Base-by-base conservation (phyloP, 2,797 vertebrate species). In the Danionella dracula region DNA sequence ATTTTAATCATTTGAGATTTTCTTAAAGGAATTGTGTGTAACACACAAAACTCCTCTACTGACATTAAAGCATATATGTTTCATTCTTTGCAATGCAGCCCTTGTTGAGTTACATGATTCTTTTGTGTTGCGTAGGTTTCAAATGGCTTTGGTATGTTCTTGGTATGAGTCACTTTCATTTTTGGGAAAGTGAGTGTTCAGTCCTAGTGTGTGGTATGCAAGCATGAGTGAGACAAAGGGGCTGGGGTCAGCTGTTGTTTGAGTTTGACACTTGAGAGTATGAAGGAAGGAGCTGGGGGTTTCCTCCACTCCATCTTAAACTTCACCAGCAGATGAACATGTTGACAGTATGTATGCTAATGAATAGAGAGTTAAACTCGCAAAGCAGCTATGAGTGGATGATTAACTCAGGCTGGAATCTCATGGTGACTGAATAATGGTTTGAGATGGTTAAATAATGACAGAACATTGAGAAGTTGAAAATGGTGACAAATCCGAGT, bases 151-250 rank as follows among this genome's bases (percentile, higher is more conserved):
- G 23, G 23, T 27, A 27, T 27, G 3, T 27, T 3, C 23, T 3
- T 3, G 23, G n/a, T n/a, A n/a, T 27, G 23, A 3, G 3, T 27
- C 6, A 27, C 23, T 27, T 27, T 27, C 23, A 27, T 27, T 27
- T 27, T 27, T 27, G 23, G 8, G 32, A 8, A 9, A 1, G n/a
- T n/a, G 29, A 9, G 6, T 10, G 23, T 27, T 35, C 32, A 1
- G 6, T 46, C 12, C 7, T 2, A 20, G 58, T 42, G 56, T 66
- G 66, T 67, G 57, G 74, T 63, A 55, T 70, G 57, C 21, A 12
- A 29, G 32, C 20, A 15, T 27, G 34, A 13, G 31, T 34, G 37
- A 60, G 42, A 45, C 53, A 35, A 34, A 45, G 13, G 37, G 48
- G 54, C 20, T 21, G 40, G 19, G 7, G 16, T 27, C 27, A 29